Base-by-base conservation (phyloP, 1,140 invertebrate species). In the Luehdorfia chinensis region DNA sequence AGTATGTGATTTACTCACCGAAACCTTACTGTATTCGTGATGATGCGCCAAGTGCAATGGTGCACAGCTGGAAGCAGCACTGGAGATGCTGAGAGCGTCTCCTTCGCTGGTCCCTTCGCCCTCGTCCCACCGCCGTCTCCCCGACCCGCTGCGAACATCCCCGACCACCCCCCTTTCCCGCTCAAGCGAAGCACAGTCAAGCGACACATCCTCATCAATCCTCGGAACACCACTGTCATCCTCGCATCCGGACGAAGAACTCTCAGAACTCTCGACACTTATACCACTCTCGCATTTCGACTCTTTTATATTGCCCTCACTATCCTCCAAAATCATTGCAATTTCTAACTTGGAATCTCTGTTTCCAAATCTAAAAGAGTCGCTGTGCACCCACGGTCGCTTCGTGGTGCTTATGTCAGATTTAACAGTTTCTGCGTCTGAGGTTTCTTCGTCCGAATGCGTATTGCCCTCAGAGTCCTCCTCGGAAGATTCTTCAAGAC, bases 101-200 rank as follows among this genome's bases (percentile, higher is more conserved):
- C 72, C 75, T 25, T 86, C 81, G 46, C 79, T 84, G 4, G 72
- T 71, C 14, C 74, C 79, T 34, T 85, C 81, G 25, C 61, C 43
- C 57, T 85, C 81, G 55, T 85, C 81, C 81, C 81, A 86, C 37
- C 81, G 71, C 55, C 79, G 72, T 14, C 81, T 69, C 66, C 73
- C 76, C 64, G 81, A 85, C 79, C 81, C 81, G 69, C 81, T 85
- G 81, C 79, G 70, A 85, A 84, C 81, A 84, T 63, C 71, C 77
- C 63, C 75, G 54, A 60, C 66, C n/a, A n/a, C n/a, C 55, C 76
- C 74, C 56, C 62, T 53, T 59, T 55, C 72, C 53, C 77, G 75
- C 77, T 83, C 79, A 86, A 86, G 83, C 79, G 76, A 86, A 85
- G 81, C 81, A 64, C 57, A 55, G 53, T 34, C 61, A 80, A 78